These are phyloP conservation scores for Amblyraja radiata DNA, from an alignment of 2,797 vertebrate genomes.

Conservation along the genomic window DNA sequence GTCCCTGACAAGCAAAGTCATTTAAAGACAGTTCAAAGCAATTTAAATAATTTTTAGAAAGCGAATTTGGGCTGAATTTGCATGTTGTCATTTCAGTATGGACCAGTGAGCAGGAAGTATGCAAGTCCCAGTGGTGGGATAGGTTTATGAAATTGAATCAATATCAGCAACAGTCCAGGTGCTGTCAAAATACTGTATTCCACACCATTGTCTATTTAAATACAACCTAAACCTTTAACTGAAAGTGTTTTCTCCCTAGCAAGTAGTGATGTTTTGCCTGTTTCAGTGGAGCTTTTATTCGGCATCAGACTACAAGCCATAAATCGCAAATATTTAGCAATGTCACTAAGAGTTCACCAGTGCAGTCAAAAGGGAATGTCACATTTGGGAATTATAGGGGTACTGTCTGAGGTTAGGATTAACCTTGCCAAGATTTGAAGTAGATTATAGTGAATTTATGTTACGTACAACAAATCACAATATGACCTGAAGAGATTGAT, in stretches of 20 bases:
- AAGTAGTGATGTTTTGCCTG: background rate
- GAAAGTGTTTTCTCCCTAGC: background rate
- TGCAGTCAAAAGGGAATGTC: background rate
- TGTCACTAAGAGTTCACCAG: background rate
- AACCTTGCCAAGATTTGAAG: background rate
- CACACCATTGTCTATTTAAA: background rate
- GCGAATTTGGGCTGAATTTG: background rate
- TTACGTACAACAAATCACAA: background rate
- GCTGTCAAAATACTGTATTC: too few relatives aligned
- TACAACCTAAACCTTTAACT: background rate
- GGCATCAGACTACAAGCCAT: background rate
- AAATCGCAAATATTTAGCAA: background rate
- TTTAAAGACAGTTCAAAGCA: too few relatives aligned
- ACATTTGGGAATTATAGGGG: background rate
- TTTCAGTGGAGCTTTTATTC: background rate
- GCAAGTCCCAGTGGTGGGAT: background rate
- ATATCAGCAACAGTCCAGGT: background rate
- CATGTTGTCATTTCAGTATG: background rate
- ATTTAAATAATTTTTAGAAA: too few relatives aligned
- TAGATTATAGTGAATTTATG: background rate
- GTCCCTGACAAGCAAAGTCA: too few relatives aligned
- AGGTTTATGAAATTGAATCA: background rate
- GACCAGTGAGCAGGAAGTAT: background rate
- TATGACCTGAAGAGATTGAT: background rate
- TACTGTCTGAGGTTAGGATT: background rate